phyloP scores from a whole-genome alignment of 2,888 invertebrate genomes.

The Helleia helle region DNA sequence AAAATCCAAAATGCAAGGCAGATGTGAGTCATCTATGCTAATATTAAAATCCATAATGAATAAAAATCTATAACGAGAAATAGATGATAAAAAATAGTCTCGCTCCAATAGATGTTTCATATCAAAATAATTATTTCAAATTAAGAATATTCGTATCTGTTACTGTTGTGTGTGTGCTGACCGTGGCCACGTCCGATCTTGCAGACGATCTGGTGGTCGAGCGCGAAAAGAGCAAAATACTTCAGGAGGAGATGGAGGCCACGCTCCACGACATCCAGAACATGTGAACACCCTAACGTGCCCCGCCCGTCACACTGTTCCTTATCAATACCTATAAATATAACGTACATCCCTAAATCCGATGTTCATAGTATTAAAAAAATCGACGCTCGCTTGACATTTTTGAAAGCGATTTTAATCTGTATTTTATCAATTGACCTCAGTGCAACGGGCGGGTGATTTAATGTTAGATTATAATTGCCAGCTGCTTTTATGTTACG shows the following conservation, averaged over 20 bases:
- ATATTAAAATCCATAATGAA: too few species aligned
- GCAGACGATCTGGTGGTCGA: conserved; percentile 96
- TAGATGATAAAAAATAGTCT: too few species aligned
- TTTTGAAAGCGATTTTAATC: conserved; percentile 14
- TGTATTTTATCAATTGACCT: conserved; percentile 23
- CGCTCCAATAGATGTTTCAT: too few species aligned
- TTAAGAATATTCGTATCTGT: conserved; percentile 26
- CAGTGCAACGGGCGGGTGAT: conserved; percentile 44
- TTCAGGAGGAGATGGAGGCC: conserved; percentile 98
- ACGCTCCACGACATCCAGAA: conserved; percentile 99
- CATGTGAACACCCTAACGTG: conserved; percentile 83
- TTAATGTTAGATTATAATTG: conserved; percentile 66
- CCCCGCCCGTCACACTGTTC: conserved; percentile 29
- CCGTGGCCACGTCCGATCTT: conserved; percentile 67
- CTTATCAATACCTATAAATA: conserved; percentile 28
- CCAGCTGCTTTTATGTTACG: conserved; percentile 67
- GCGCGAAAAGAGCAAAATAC: conserved; percentile 95
- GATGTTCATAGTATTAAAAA: neutral
- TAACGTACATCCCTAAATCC: conserved; percentile 17
- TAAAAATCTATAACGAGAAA: too few species aligned
- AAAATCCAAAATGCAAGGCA: too few species aligned
- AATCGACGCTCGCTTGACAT: conserved; percentile 12
- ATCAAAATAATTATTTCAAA: neutral
- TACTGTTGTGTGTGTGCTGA: conserved; percentile 56
- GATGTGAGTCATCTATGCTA: too few species aligned